These are phyloP conservation scores for Harpalus rufipes DNA, from an alignment of 2,888 invertebrate species.

Conservation along the genomic window DNA sequence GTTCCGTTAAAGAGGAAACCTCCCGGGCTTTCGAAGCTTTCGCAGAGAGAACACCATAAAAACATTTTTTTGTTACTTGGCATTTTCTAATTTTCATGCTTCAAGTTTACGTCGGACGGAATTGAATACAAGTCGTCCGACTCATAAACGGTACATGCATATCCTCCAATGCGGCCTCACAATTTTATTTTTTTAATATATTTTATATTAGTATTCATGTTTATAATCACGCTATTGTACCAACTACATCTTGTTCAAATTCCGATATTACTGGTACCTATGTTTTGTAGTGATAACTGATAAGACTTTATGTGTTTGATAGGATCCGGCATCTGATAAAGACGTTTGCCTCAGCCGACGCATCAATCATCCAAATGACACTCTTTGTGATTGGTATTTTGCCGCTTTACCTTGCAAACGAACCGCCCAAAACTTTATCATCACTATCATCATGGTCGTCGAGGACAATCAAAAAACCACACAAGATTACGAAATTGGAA, in stretches of 20 bases:
- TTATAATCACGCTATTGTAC: background rate
- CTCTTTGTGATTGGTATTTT: conserved; percentile 73
- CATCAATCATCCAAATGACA: conserved; percentile 75
- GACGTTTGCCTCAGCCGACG: conserved; percentile 70
- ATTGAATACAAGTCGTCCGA: too few species aligned
- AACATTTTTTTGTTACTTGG: too few species aligned
- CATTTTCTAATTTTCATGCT: too few species aligned
- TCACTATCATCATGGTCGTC: conserved; percentile 2
- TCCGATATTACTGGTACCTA: background rate
- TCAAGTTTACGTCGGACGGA: too few species aligned
- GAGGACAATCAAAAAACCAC: background rate
- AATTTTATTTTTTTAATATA: too few species aligned
- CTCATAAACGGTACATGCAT: too few species aligned
- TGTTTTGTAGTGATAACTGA: background rate
- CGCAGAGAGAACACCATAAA: too few species aligned
- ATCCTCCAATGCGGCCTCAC: too few species aligned
- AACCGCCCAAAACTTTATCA: conserved; percentile 33
- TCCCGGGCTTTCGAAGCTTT: too few species aligned
- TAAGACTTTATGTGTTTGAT: conserved; percentile 22
- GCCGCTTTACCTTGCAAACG: conserved; percentile 73
- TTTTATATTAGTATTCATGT: too few species aligned
- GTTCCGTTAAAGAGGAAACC: too few species aligned
- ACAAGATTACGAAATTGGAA: conserved; percentile 1
- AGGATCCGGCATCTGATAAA: conserved; percentile 20
- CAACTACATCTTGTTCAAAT: background rate